Base-by-base conservation (phyloP, 2,888 invertebrate species). In the Amaurobius ferox region DNA sequence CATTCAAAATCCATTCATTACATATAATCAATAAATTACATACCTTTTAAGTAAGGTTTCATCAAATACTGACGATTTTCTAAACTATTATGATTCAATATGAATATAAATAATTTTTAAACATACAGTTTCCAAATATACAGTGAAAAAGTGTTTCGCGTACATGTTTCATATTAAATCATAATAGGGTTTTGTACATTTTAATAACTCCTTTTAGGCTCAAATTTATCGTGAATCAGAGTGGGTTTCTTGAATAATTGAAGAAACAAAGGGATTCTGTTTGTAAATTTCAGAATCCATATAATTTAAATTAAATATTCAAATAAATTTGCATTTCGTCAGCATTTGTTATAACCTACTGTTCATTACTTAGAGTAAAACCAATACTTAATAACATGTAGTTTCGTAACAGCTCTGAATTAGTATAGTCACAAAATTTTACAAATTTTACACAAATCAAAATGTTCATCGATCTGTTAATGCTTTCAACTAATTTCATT, bases 1-100 rank as follows among this genome's bases (percentile, higher is more conserved):
- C 78, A 86, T 39, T 73, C 73, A 79, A 35, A 77, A 68, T 86
- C 78, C 73, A 64, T 78, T 64, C 73, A 67, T 85, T 55, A 72
- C 64, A 76, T 26, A 23, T 64, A 74, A 35, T 78, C 68, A 32
- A 55, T 23, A 19, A 55, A 23, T 55, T 23, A 23, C 23, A 55
- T 55, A 55, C 55, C 23, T 55, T 55, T 23, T 3, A n/a, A 16
- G 2, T 16, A 55, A 55, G 16, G 55, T 23, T 55, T 55, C 6
- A 23, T 23, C 23, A n/a, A 55, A 55, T 6, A 55, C 23, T 55
- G 23, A 55, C 55, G 55, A 23, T 11, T 55, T 55, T 1, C 1
- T 7, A 23, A 23, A 23, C 55, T 55, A 55, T 55, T 72, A 71
- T 66, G 23, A 66, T 66, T 66, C 66, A 66, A 23, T 66, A 66